Evolutionary conservation across 2,888 invertebrate species (phyloP).

Genomic region (Lampropteryx suffumata): DNA sequence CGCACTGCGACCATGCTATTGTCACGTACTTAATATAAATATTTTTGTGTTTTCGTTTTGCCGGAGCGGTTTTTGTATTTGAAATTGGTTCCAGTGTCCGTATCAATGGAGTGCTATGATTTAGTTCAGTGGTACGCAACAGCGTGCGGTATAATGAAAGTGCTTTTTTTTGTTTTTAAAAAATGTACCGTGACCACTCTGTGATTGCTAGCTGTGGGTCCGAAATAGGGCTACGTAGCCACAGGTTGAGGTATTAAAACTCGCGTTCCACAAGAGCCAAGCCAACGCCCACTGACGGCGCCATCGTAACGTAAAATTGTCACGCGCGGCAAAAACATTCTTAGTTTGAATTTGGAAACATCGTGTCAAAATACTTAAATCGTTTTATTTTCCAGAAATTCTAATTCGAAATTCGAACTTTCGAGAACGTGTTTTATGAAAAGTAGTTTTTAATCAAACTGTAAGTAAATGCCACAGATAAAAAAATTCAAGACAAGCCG

Average conservation of each 20-base stretch:
- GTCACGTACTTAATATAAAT: slow-evolving; percentile 58
- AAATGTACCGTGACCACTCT: slow-evolving; percentile 26
- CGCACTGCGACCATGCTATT: slow-evolving; percentile 27
- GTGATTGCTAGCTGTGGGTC: slow-evolving; percentile 23
- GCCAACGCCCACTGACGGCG: too few relatives aligned
- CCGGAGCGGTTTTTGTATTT: slow-evolving; percentile 46
- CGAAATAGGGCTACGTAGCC: slow-evolving; percentile 18
- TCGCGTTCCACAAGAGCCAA: neutral
- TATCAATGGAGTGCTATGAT: slow-evolving; percentile 35
- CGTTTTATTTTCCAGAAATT: too few relatives aligned
- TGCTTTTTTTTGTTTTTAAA: slow-evolving; percentile 31
- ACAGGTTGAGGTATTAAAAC: slow-evolving; percentile 8
- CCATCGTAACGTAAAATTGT: too few relatives aligned
- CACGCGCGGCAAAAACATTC: too few relatives aligned
- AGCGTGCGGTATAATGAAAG: slow-evolving; percentile 37
- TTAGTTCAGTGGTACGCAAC: slow-evolving; percentile 36
- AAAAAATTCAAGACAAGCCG: slow-evolving; percentile 24
- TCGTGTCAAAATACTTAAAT: too few relatives aligned
- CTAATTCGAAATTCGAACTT: too few relatives aligned
- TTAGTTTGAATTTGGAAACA: too few relatives aligned
- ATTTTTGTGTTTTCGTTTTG: slow-evolving; percentile 44
- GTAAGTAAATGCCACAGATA: slow-evolving; percentile 28
- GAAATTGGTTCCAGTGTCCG: slow-evolving; percentile 36
- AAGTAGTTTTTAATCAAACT: slow-evolving; percentile 15
- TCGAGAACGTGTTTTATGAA: too few relatives aligned